phyloP scores from a whole-genome alignment of 2,888 invertebrate genomes.

The Rhagium mordax region DNA sequence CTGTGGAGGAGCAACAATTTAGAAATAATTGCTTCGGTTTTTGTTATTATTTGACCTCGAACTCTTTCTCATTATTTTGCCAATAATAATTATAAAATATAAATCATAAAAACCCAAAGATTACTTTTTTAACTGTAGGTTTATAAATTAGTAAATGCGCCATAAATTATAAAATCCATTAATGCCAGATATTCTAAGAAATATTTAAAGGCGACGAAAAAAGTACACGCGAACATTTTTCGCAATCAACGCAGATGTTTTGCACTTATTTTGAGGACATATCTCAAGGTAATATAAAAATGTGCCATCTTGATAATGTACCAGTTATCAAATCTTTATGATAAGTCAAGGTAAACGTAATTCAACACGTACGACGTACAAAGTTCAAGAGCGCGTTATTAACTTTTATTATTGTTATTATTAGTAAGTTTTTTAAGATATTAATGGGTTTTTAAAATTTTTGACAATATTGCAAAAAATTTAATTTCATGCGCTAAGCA shows the following conservation, averaged over 20 bases:
- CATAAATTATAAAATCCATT: neutral
- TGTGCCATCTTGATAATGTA: constrained; percentile 18
- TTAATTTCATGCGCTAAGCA: neutral
- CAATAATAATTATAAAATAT: too few relatives aligned
- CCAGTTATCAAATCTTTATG: neutral
- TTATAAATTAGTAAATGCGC: neutral
- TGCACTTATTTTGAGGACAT: constrained; percentile 11
- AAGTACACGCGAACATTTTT: neutral
- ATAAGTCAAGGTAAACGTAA: neutral
- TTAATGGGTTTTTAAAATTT: neutral
- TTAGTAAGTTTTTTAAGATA: neutral
- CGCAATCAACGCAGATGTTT: constrained; percentile 13
- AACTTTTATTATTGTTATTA: neutral
- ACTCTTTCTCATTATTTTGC: too few relatives aligned
- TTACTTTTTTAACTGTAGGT: too few relatives aligned
- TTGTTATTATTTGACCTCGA: too few relatives aligned
- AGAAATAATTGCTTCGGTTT: too few relatives aligned
- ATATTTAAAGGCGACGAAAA: neutral
- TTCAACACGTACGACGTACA: neutral
- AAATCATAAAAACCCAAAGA: too few relatives aligned
- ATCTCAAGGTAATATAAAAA: constrained; percentile 9
- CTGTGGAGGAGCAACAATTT: too few relatives aligned
- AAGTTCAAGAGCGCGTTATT: constrained; percentile 7
- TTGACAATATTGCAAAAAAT: neutral
- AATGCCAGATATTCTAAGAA: neutral